Base-by-base conservation (phyloP, 1,140 invertebrate genomes). In the Philotrypesis tridentata region DNA sequence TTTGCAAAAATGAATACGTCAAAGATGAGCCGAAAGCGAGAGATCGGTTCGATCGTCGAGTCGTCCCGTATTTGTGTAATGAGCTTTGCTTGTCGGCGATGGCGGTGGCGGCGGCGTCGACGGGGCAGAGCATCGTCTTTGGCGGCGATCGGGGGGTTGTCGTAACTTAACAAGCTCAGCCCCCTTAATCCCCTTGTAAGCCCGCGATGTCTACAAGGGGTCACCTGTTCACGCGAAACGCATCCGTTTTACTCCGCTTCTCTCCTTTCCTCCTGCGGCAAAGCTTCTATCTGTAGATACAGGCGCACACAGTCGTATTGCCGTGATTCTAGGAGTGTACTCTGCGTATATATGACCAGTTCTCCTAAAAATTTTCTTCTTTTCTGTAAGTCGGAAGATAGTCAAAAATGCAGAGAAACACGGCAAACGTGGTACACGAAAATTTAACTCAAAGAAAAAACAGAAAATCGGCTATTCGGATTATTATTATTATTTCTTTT, bases 121-220 rank as follows among this genome's bases (percentile, higher is more conserved):
- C 21, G 31, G 1, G 8, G 8, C 4, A n/a, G n/a, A 27, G 29
- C 27, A 27, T 21, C 61, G 25, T 8, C 5, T 31, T 67, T 25
- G 23, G 25, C 23, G 12, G 29, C 48, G 31, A 80, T 80, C 68
- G 33, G 72, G 82, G 88, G 89, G 88, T 90, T 90, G 89, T 89
- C 88, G 90, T 89, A 91, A 91, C 89, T 91, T 92, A 92, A 92
- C 90, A 92, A 91, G 91, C 91, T 92, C 90, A 91, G 88, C 88
- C 84, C 85, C 85, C 89, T 89, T 91, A 91, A 91, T 91, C 90
- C 89, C 86, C 89, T 92, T 92, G 91, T 92, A 92, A 92, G 89
- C 91, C 89, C 85, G 87, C 88, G 90, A 92, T 92, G 91, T 92
- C 91, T 92, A 92, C 91, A 92, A 92, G 90, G 91, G 91, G 90